Evolutionary conservation across 2,113 vertebrate genomes (phyloP).

Genomic region (Athene noctua): DNA sequence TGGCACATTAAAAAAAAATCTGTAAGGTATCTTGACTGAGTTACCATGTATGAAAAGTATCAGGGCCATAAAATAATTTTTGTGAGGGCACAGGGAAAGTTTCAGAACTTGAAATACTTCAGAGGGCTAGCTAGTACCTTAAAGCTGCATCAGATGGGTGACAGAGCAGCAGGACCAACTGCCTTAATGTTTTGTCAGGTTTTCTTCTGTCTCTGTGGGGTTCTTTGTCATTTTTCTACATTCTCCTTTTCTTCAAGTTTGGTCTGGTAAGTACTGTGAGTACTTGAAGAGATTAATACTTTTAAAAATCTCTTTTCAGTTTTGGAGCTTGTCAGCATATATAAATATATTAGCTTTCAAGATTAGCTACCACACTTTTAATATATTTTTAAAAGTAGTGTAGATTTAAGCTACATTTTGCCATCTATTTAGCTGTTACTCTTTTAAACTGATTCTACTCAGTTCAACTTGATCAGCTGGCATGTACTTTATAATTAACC

Average conservation of each 20-base stretch:
- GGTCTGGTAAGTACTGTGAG: neutral
- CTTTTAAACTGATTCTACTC: neutral
- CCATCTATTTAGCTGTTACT: neutral
- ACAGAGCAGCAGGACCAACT: neutral
- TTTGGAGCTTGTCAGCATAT: neutral
- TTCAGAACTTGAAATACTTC: neutral
- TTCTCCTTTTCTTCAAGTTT: neutral
- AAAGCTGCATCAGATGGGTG: neutral
- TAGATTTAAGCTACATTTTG: neutral
- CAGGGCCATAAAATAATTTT: neutral
- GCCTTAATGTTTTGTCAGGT: neutral
- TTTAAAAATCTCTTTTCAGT: neutral
- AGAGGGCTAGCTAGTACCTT: neutral
- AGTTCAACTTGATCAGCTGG: neutral
- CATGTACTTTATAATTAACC: neutral
- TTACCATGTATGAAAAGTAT: neutral
- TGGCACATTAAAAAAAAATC: neutral
- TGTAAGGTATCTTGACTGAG: neutral
- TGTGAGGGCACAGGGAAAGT: neutral
- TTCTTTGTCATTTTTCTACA: neutral
- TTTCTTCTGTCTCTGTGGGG: neutral
- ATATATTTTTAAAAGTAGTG: neutral
- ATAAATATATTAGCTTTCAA: neutral
- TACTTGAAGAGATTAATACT: neutral
- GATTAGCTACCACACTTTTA: neutral